Conservation (phyloP, 2,113 vertebrate species). For the Tinamus guttatus region DNA sequence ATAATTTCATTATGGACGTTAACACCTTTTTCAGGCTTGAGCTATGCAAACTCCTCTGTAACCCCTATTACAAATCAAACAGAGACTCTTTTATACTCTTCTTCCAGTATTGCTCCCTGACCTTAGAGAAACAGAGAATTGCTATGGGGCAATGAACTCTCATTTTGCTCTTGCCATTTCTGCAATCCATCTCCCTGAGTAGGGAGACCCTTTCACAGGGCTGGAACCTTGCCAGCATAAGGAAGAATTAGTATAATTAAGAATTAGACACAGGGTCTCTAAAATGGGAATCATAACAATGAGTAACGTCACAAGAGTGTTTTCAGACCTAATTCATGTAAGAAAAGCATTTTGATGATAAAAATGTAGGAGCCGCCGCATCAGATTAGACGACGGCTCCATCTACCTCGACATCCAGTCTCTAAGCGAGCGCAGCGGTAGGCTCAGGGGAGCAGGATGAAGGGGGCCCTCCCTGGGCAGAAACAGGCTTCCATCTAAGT, state of each 20-base stretch:
- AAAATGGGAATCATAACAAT: slow-evolving; percentile 72
- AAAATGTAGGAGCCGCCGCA: slow-evolving; percentile 44
- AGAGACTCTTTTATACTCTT: neutral
- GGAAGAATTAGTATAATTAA: slow-evolving; percentile 67
- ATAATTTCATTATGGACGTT: neutral
- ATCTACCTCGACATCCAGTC: neutral
- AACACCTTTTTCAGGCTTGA: neutral
- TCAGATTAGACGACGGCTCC: slow-evolving; percentile 47
- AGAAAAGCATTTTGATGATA: slow-evolving; percentile 57
- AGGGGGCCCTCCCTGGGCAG: neutral
- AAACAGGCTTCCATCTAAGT: neutral
- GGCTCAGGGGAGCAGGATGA: neutral
- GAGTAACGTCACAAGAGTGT: slow-evolving; percentile 61
- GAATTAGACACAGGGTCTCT: slow-evolving; percentile 65
- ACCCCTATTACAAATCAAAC: slow-evolving; percentile 21
- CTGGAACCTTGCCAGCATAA: slow-evolving; percentile 7
- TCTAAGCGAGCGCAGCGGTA: neutral
- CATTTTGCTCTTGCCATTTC: slow-evolving; percentile 56
- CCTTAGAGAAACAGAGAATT: slow-evolving; percentile 45
- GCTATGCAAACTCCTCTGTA: neutral
- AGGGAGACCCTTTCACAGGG: slow-evolving; percentile 54
- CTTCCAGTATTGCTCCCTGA: slow-evolving; percentile 10
- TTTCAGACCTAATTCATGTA: slow-evolving; percentile 65
- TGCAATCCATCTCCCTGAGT: slow-evolving; percentile 51
- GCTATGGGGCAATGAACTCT: slow-evolving; percentile 57